A percentile compares a stretch with the other conserved stretches of the same genome.
phyloP scores from a whole-genome alignment of 2,888 invertebrate species.

The Andricus curvator region DNA sequence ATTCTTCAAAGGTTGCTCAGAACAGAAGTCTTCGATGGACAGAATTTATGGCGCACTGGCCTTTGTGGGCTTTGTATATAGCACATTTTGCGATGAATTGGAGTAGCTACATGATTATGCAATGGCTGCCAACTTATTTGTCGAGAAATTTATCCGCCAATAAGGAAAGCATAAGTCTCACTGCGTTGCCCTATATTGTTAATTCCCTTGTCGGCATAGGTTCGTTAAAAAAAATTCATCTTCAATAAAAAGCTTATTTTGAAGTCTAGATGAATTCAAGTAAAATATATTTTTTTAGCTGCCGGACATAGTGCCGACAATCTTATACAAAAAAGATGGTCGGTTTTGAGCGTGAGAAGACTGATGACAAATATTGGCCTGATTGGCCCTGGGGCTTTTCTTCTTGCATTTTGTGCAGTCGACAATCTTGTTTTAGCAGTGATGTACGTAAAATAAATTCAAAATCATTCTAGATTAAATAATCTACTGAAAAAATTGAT shows the following conservation, averaged over 20 bases:
- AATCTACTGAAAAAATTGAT: background rate
- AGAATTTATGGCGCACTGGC: slow-evolving; percentile 84
- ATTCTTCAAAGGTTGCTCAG: slow-evolving; percentile 76
- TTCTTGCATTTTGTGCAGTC: slow-evolving; percentile 85
- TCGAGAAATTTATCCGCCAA: slow-evolving; percentile 83
- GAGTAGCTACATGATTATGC: slow-evolving; percentile 89
- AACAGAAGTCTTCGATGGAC: slow-evolving; percentile 82
- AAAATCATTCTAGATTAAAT: background rate
- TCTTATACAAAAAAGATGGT: slow-evolving; percentile 82
- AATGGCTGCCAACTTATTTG: slow-evolving; percentile 88
- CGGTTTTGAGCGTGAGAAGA: slow-evolving; percentile 84
- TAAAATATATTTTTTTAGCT: slow-evolving; percentile 73
- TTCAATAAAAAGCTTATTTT: background rate
- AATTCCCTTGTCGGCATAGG: slow-evolving; percentile 86
- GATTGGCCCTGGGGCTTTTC: slow-evolving; percentile 85
- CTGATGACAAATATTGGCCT: slow-evolving; percentile 87
- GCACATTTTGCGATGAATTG: slow-evolving; percentile 91
- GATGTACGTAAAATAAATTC: slow-evolving; percentile 79
- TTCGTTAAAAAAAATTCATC: slow-evolving; percentile 69
- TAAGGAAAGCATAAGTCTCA: slow-evolving; percentile 85
- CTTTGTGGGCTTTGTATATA: slow-evolving; percentile 86
- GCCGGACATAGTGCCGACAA: slow-evolving; percentile 87
- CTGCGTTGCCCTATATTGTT: slow-evolving; percentile 87
- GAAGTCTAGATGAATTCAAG: background rate
- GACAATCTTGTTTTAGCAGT: slow-evolving; percentile 85